phyloP scores from a whole-genome alignment of 2,888 invertebrate species.

The Leptopilina drosophilae region DNA sequence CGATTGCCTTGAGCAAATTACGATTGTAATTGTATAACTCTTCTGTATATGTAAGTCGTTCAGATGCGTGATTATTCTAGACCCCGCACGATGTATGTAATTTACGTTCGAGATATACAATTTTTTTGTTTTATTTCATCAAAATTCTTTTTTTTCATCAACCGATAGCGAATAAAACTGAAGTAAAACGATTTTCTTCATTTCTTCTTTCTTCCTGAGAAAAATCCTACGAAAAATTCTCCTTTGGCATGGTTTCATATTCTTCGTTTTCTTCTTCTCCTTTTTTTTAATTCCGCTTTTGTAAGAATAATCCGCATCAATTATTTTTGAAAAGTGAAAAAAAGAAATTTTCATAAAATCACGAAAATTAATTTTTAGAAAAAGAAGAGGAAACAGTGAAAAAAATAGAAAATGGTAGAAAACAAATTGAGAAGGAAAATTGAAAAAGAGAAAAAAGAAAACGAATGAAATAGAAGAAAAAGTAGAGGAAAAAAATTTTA shows the following conservation, averaged over 20 bases:
- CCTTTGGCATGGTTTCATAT: not conserved
- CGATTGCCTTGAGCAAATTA: slow-evolving; percentile 35
- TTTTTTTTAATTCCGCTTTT: not conserved
- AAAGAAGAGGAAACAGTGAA: too few species aligned
- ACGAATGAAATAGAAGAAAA: too few species aligned
- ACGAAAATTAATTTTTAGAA: too few species aligned
- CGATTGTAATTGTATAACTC: slow-evolving; percentile 36
- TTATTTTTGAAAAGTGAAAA: slow-evolving; percentile 50
- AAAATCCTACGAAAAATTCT: not conserved
- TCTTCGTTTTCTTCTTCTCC: slow-evolving; percentile 2
- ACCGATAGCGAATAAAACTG: not conserved
- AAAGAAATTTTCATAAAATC: too few species aligned
- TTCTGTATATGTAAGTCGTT: slow-evolving; percentile 31
- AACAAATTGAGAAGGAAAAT: too few species aligned
- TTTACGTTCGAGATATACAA: slow-evolving; percentile 10
- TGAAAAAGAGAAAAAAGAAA: too few species aligned
- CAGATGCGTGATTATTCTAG: slow-evolving; percentile 6
- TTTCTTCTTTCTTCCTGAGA: not conserved
- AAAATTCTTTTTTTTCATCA: not conserved
- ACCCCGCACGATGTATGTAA: slow-evolving; percentile 18
- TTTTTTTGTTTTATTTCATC: not conserved
- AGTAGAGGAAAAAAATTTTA: too few species aligned
- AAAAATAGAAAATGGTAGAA: too few species aligned
- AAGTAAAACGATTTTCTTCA: too few species aligned
- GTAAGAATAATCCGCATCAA: slow-evolving; percentile 57